Evolutionary conservation across 2,888 invertebrate species (phyloP).

Genomic region (Agonopterix arenella): DNA sequence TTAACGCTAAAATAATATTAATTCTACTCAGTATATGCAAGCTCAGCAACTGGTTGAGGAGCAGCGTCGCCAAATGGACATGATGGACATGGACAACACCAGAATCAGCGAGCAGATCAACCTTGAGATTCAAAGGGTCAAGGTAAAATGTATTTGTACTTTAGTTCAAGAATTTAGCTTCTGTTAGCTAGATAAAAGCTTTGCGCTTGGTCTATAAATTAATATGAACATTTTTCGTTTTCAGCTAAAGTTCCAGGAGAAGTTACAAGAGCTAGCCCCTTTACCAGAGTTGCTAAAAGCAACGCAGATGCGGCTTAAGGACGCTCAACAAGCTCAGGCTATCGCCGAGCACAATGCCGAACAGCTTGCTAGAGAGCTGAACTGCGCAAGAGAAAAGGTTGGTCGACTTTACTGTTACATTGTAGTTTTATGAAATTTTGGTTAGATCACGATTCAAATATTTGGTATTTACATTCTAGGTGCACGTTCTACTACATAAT

Average conservation of each 20-base stretch:
- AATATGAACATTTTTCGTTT: no score
- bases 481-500: conserved; percentile 53
- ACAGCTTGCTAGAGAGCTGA: conserved; percentile 79
- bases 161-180: background rate
- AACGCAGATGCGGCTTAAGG: conserved; percentile 81
- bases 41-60: conserved; percentile 84
- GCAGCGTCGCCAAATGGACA: conserved; percentile 80
- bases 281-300: conserved; percentile 82
- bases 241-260: conserved; percentile 81
- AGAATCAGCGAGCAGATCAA: conserved; percentile 84
- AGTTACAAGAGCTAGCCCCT: conserved; percentile 81
- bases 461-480: conserved; percentile 23
- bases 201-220: no score
- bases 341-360: conserved; percentile 81
- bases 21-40: conserved; percentile 66
- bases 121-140: conserved; percentile 82
- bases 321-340: conserved; percentile 81
- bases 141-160: conserved; percentile 45
- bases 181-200: background rate
- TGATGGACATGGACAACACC: conserved; percentile 84
- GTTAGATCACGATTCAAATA: no score
- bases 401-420: background rate
- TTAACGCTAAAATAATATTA: background rate
- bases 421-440: background rate
- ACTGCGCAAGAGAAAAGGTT: conserved; percentile 78